Evolutionary conservation across 2,888 invertebrate species (phyloP), one percentile per base, ranked within the genome.

Genomic region (Palloptera scutellata): DNA sequence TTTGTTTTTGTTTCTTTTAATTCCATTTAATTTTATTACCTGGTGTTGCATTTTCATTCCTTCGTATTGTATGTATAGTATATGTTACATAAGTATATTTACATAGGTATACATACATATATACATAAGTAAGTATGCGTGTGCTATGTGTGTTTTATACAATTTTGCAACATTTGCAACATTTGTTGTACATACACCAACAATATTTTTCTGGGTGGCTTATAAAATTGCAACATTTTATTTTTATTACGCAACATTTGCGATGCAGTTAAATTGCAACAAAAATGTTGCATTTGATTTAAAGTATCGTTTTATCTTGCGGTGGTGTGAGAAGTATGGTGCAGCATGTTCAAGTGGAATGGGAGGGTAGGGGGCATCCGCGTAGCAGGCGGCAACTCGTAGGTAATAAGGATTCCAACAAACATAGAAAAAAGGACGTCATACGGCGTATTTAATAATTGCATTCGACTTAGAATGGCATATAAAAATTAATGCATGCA

Each of bases 141-240:
- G 55, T 42, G 17, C 41, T 20, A n/a, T 42, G 54, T 58, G 12
- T 41, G 42, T 40, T 40, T 30, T 64, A 64, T 51, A 58, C 64
- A 64, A 48, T 58, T 64, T 64, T 64, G 64, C 64, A 64, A 64
- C 58, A 64, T 64, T 58, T 15, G 19, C 48, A 15, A 10, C 41
- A 58, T 52, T 57, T 58, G 17, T 41, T 42, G 51, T 53, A 19
- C 42, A 41, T 41, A 20, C 48, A 51, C 57, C 40, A 55, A 64
- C 1, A 30, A 43, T 58, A 9, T 12, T 6, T 17, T 41, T 51
- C 9, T 30, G 53, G 41, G 41, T 54, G 65, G 54, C 48, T n/a
- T 66, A 60, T 19, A 62, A 61, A 63, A 54, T 63, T 69, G 72
- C 72, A 73, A 73, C 72, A 71, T 71, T 73, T 73, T 69, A 71